Conservation (phyloP, 2,113 vertebrate genomes). For the Lipophrys pholis region DNA sequence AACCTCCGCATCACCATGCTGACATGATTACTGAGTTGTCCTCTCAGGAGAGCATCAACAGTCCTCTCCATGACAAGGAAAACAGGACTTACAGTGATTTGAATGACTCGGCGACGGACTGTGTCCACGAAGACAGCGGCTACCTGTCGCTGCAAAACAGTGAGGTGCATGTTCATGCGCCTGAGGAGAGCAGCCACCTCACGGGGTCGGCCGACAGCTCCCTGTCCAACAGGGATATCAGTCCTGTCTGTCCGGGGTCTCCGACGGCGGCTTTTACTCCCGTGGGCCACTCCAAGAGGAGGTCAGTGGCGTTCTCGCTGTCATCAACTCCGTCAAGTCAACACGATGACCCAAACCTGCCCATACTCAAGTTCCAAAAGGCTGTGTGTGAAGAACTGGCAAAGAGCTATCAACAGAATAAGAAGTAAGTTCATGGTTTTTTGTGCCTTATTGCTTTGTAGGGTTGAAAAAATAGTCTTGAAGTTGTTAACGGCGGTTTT, state of each 20-base stretch:
- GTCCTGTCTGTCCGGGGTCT: not conserved
- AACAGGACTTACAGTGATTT: constrained; percentile 54
- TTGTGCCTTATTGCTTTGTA: not conserved
- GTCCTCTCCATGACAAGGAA: constrained; percentile 75
- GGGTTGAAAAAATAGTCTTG: not conserved
- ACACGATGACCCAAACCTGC: constrained; percentile 71
- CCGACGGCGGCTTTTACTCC: not conserved
- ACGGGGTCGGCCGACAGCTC: constrained; percentile 6
- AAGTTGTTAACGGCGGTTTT: not conserved
- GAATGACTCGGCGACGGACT: constrained; percentile 35
- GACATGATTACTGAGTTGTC: constrained; percentile 1
- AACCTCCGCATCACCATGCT: constrained; percentile 32
- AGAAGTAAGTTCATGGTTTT: constrained; percentile 65
- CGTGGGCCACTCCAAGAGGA: too few relatives aligned
- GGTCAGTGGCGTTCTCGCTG: too few relatives aligned
- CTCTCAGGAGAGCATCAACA: constrained; percentile 24
- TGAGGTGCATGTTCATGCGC: constrained; percentile 48
- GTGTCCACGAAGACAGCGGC: constrained; percentile 80
- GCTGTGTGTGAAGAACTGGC: constrained; percentile 88
- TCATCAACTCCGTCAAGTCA: constrained; percentile 3
- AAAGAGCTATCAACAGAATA: constrained; percentile 83
- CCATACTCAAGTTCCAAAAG: constrained; percentile 87
- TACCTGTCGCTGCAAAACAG: constrained; percentile 82
- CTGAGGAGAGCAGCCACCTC: constrained; percentile 24
- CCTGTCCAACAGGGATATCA: constrained; percentile 5